Percentiles rank a stretch among this genome's conserved stretches.
Evolutionary conservation across 1,140 invertebrate species (phyloP).

Genomic region (Leguminivora glycinivorella): DNA sequence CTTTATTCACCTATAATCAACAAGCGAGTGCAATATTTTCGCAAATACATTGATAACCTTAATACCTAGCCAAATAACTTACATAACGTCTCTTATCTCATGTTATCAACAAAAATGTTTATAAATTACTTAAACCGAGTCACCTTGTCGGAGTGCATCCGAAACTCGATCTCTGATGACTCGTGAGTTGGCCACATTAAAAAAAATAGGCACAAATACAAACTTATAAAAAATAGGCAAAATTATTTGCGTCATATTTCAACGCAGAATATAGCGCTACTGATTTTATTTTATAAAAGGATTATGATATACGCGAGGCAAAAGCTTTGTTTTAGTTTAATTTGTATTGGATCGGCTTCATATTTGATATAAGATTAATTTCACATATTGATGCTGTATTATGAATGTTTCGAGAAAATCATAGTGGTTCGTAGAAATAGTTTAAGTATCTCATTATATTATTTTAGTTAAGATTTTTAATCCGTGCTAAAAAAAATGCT

Average conservation of each 20-base stretch:
- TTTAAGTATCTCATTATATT: neutral
- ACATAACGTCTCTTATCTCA: neutral
- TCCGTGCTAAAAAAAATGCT: neutral
- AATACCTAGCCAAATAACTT: slow-evolving; percentile 12
- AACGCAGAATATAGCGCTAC: neutral
- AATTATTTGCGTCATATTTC: neutral
- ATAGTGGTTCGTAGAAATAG: neutral
- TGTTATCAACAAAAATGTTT: slow-evolving; percentile 28
- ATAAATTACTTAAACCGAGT: slow-evolving; percentile 42
- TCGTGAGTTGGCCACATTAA: neutral
- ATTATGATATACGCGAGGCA: too few relatives aligned
- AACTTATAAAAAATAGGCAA: neutral
- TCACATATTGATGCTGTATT: neutral
- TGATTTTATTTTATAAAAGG: too few relatives aligned
- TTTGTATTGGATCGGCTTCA: too few relatives aligned
- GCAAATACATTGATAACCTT: slow-evolving; percentile 8
- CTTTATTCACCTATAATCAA: neutral
- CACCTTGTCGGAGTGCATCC: slow-evolving; percentile 42
- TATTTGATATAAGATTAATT: too few relatives aligned
- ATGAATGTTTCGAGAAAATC: neutral
- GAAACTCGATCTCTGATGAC: neutral
- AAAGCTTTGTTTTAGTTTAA: too few relatives aligned
- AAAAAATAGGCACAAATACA: neutral
- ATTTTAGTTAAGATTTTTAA: too few relatives aligned
- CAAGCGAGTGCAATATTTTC: neutral